phyloP scores from a whole-genome alignment of 2,888 invertebrate genomes.

The Lasioglossum calceatum region DNA sequence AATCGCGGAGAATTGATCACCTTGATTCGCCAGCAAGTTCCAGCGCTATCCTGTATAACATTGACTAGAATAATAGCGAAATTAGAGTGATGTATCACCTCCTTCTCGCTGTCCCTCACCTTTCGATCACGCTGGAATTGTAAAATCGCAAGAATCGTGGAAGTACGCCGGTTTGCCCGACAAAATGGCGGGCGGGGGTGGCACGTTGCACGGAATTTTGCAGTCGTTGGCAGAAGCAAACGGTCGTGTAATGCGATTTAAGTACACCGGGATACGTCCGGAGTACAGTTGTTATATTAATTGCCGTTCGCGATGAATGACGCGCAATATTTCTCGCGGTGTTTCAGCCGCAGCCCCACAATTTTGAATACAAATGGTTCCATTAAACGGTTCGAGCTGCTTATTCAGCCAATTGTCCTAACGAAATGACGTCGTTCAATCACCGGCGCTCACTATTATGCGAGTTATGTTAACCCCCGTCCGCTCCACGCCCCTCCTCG shows the following conservation, averaged over 20 bases:
- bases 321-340: conserved; percentile 46
- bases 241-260: conserved; percentile 28
- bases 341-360: conserved; percentile 41
- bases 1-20: conserved; percentile 6
- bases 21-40: not conserved
- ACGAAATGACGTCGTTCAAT: conserved; percentile 74
- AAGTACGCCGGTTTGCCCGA: not conserved
- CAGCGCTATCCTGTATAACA: too few species aligned
- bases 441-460: conserved; percentile 60
- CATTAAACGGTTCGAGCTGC: conserved; percentile 56
- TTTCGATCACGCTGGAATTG: not conserved
- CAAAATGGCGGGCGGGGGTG: not conserved
- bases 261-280: conserved; percentile 20
- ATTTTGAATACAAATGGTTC: conserved; percentile 56
- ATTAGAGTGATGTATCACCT: not conserved
- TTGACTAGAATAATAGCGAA: not conserved
- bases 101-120: not conserved
- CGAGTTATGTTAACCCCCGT: conserved; percentile 54
- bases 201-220: not conserved
- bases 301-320: conserved; percentile 49
- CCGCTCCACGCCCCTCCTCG: not conserved
- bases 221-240: conserved; percentile 11
- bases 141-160: not conserved
- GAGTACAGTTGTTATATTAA: conserved; percentile 39
- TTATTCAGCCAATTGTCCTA: conserved; percentile 63